A percentile compares a stretch with the other conserved stretches of the same genome.
These are phyloP conservation scores for Alexandromys fortis DNA, from an alignment of 2,113 vertebrate species.

Conservation along the genomic window DNA sequence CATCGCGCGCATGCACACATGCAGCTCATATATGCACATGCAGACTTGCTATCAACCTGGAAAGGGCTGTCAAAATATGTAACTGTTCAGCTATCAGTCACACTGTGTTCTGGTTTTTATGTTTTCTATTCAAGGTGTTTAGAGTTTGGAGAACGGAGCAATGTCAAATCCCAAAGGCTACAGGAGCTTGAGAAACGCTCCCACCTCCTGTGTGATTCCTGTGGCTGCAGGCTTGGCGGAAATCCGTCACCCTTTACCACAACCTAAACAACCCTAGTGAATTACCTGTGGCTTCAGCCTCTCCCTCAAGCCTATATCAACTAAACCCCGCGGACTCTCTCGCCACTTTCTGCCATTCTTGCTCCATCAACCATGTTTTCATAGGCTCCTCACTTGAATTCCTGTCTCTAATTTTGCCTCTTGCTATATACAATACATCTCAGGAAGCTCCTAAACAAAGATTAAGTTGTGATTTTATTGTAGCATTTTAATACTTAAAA, in stretches of 20 bases:
- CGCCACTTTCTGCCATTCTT: background rate
- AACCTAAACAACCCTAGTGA: background rate
- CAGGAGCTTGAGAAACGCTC: background rate
- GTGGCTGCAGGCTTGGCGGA: background rate
- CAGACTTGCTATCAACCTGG: background rate
- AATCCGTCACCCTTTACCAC: background rate
- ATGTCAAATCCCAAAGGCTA: conserved; percentile 17
- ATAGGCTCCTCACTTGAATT: conserved; percentile 25
- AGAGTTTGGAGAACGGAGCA: conserved; percentile 11
- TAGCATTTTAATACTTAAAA: background rate
- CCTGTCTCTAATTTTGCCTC: conserved; percentile 10
- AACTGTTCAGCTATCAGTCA: background rate
- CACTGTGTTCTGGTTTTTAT: background rate
- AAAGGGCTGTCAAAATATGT: background rate
- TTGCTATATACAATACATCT: background rate
- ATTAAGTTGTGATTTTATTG: conserved; percentile 22
- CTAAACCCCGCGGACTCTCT: background rate
- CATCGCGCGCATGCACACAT: background rate
- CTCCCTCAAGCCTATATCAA: background rate
- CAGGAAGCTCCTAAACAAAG: background rate
- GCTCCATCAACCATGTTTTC: background rate
- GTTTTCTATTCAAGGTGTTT: conserved; percentile 54
- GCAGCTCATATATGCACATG: background rate
- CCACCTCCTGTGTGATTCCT: background rate
- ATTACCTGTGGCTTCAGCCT: background rate